Base-by-base conservation (phyloP, 2,888 invertebrate genomes). In the Eubasilissa splendida region DNA sequence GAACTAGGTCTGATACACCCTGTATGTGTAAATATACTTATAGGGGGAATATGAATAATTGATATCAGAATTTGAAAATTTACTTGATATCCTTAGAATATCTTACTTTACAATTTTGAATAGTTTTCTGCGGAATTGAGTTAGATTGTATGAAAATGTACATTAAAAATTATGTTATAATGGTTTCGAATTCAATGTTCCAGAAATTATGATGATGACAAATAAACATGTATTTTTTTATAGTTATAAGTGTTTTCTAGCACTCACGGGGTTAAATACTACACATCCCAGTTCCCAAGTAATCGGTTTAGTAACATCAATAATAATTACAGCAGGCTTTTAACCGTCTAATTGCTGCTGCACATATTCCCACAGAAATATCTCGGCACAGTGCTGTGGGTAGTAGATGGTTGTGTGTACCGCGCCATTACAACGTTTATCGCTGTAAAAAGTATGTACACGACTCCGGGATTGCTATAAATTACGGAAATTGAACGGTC, bases 351-450 rank as follows among this genome's bases (percentile, higher is more conserved):
- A 71, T 71, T 71, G 53, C 71, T 22, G 54, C 54, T 31, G 22
- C 68, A 68, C 71, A 56, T 56, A 22, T 71, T 71, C 71, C 71
- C 71, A 71, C 71, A 71, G 71, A 56, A 56, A 54, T 22, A 31
- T n/a, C 68, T 50, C 68, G 8, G 68, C 42, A 63, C 60, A 4
- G 63, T 63, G 33, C 63, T 33, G 63, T 12, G 3, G 10, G 54
- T 54, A 33, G 42, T 10, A 56, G 22, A 54, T 5, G 42, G 42
- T n/a, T 11, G 53, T 52, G 14, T 52, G 12, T 54, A 56, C 54
- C 33, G 56, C 54, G 53, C 53, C 53, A 74, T 42, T 14, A 58
- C 9, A 42, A 42, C 74, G 59, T 74, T 74, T 74, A 74, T 31
- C 74, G 58, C 9, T 54, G 50, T 50, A 52, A 68, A 68, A 68